Percentiles rank a stretch among this genome's conserved stretches.
Evolutionary conservation across 2,113 vertebrate species (phyloP).

Genomic region (Cercopithecus mona): DNA sequence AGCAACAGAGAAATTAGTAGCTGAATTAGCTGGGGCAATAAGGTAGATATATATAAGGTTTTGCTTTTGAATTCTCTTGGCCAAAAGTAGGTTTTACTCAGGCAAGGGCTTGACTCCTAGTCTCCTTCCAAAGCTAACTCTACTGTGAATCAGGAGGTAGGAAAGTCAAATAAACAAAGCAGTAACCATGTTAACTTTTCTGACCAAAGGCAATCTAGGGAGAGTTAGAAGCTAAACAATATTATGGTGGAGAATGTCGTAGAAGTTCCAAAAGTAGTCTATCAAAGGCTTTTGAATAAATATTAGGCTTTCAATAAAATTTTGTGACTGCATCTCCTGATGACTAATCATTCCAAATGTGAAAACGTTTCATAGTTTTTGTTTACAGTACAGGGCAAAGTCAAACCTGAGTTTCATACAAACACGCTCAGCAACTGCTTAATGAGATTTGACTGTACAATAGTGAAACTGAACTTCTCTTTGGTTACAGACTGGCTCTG

Average conservation of each 20-base stretch:
- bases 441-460: not conserved
- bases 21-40: not conserved
- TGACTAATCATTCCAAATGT: not conserved
- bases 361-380: not conserved
- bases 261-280: not conserved
- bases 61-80: not conserved
- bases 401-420: constrained; percentile 4
- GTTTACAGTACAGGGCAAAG: not conserved
- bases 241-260: not conserved
- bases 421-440: not conserved
- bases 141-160: constrained; percentile 31
- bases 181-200: not conserved
- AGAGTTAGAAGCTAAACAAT: not conserved
- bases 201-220: not conserved
- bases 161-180: constrained; percentile 40
- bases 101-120: not conserved
- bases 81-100: not conserved
- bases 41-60: not conserved
- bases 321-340: not conserved
- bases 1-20: not conserved
- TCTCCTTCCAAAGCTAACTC: constrained; percentile 23
- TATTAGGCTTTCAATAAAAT: not conserved
- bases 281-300: not conserved
- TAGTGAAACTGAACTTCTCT: constrained; percentile 16
- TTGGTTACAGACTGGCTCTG: not conserved